Evolutionary conservation across 2,888 invertebrate species (phyloP).

Genomic region (Holacanthella duospinosa): DNA sequence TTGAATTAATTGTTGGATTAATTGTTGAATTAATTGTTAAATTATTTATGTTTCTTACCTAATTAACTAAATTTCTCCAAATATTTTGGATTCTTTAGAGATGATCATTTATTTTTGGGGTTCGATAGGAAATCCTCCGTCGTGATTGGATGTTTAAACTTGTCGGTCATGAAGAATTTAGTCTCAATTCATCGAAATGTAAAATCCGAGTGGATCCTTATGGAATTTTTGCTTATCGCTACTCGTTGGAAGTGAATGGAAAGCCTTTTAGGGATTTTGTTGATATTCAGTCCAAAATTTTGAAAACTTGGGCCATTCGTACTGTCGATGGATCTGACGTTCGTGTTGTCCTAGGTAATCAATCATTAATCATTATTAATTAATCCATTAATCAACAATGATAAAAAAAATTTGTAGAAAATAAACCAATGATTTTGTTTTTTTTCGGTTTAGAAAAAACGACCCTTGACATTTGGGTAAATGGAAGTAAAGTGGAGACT

Average conservation of each 20-base stretch:
- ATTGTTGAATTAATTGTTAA: no score
- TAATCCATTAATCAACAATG: background rate
- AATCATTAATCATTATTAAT: background rate
- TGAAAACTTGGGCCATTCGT: constrained; percentile 61
- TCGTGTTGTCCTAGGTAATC: constrained; percentile 64
- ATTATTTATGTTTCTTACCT: no score
- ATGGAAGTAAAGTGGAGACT: constrained; percentile 57
- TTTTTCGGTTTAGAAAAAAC: constrained; percentile 56
- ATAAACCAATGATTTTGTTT: background rate
- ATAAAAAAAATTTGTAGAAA: background rate
- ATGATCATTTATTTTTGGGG: no score
- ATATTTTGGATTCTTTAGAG: no score
- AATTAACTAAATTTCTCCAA: no score
- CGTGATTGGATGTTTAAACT: constrained; percentile 87
- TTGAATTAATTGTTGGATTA: no score
- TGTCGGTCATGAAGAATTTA: constrained; percentile 72
- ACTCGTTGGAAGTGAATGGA: constrained; percentile 69
- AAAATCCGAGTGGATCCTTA: constrained; percentile 49
- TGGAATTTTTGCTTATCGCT: constrained; percentile 65
- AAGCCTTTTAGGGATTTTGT: constrained; percentile 67
- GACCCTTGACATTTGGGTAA: constrained; percentile 63
- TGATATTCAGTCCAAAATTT: constrained; percentile 63
- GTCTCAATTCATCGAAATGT: constrained; percentile 51
- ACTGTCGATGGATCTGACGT: constrained; percentile 47
- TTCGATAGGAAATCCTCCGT: constrained; percentile 61